phyloP scores from a whole-genome alignment of 1,140 invertebrate genomes.

The Fopius arisanus region DNA sequence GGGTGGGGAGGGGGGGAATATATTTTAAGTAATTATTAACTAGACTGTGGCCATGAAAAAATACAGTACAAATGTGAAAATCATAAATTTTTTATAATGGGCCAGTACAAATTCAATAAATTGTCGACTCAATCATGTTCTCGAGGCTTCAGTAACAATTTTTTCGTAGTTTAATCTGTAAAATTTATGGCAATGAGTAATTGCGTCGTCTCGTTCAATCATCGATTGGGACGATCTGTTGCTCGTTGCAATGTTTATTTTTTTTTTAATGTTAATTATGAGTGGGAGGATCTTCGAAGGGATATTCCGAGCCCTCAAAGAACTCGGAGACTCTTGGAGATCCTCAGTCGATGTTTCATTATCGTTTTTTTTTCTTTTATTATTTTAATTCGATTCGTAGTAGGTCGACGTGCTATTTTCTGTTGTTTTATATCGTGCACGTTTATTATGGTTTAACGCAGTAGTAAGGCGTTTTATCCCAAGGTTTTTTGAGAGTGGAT shows the following conservation, averaged over 20 bases:
- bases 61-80: slow-evolving; percentile 35
- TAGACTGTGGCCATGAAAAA: slow-evolving; percentile 21
- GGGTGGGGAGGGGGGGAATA: too few species aligned
- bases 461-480: neutral
- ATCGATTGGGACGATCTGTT: too few species aligned
- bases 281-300: neutral
- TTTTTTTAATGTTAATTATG: neutral
- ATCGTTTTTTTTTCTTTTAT: neutral
- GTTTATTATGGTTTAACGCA: neutral
- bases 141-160: neutral
- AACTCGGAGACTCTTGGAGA: too few species aligned
- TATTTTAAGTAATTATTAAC: slow-evolving; percentile 7
- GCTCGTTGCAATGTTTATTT: slow-evolving; percentile 4
- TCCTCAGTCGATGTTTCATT: neutral
- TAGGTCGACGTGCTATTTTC: neutral
- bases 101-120: slow-evolving; percentile 25
- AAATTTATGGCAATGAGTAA: neutral
- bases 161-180: neutral
- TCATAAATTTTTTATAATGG: slow-evolving; percentile 31
- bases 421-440: neutral
- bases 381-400: neutral
- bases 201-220: too few species aligned
- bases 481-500: neutral
- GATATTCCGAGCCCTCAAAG: too few species aligned
- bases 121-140: slow-evolving; percentile 16